Evolutionary conservation across 1,140 invertebrate genomes (phyloP).

Genomic region (Drosophila tani): DNA sequence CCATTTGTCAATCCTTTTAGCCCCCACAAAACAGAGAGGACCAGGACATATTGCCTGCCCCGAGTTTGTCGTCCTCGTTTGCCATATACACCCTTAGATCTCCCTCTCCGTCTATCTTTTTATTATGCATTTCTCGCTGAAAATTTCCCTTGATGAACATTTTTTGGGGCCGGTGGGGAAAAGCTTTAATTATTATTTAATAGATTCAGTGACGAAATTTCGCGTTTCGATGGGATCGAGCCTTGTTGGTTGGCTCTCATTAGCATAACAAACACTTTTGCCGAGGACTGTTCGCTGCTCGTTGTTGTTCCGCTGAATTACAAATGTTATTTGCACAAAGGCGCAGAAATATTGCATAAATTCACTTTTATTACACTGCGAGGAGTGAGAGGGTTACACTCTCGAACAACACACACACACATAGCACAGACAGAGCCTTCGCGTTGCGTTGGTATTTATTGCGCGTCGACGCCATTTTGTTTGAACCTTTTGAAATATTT

Average conservation of each 20-base stretch:
- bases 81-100: constrained; percentile 9
- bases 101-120: background rate
- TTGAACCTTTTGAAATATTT: constrained; percentile 83
- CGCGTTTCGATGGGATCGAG: constrained; percentile 29
- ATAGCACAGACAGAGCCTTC: constrained; percentile 6
- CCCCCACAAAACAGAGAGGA: constrained; percentile 8
- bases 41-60: constrained; percentile 6
- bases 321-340: constrained; percentile 82
- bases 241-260: constrained; percentile 59
- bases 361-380: constrained; percentile 79
- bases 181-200: constrained; percentile 58
- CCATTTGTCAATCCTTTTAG: constrained; percentile 44
- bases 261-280: constrained; percentile 74
- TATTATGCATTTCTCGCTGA: constrained; percentile 19
- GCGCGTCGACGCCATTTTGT: constrained; percentile 83
- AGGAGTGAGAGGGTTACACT: constrained; percentile 32
- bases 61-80: constrained; percentile 2
- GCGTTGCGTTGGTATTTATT: constrained; percentile 71
- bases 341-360: constrained; percentile 83
- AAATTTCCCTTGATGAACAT: constrained; percentile 16
- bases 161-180: background rate
- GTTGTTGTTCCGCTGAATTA: constrained; percentile 61
- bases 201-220: constrained; percentile 36
- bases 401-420: constrained; percentile 28
- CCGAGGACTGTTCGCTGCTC: constrained; percentile 27